phyloP scores from a whole-genome alignment of 2,888 invertebrate genomes.

The Rotaria magnacalcarata region DNA sequence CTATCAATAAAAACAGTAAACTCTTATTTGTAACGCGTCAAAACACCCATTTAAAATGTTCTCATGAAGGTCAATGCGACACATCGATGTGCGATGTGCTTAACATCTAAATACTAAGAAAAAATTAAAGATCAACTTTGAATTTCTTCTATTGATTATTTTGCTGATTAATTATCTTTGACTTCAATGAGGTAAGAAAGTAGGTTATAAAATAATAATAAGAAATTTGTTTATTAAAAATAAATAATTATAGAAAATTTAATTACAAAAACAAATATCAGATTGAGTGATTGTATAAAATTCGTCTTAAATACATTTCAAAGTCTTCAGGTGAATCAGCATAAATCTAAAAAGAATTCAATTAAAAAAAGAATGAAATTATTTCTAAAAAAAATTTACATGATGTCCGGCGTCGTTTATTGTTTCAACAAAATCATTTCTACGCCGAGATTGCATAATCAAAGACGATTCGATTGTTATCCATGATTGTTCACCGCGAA shows the following conservation, averaged over 20 bases:
- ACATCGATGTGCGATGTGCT: no score
- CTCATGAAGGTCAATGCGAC: no score
- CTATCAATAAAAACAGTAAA: no score
- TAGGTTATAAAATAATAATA: no score
- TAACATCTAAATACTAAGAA: no score
- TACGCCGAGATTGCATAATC: constrained; percentile 69
- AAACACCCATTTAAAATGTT: no score
- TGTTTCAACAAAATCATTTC: constrained; percentile 48
- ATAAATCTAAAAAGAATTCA: neutral
- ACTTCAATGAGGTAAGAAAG: no score
- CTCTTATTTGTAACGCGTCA: no score
- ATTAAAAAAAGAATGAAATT: neutral
- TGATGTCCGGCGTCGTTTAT: constrained; percentile 74
- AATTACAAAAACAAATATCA: neutral
- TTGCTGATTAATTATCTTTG: no score
- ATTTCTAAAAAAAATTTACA: constrained; percentile 62
- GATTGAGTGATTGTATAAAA: neutral
- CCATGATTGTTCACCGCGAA: constrained; percentile 91
- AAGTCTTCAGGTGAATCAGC: neutral
- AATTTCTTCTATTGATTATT: no score
- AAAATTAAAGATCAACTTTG: no score
- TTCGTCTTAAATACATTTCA: neutral
- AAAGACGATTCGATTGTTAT: constrained; percentile 79
- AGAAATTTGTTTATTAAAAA: no score
- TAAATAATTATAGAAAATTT: neutral